Evolutionary conservation across 2,797 vertebrate genomes (phyloP).

Genomic region (Pseudopleuronectes americanus): DNA sequence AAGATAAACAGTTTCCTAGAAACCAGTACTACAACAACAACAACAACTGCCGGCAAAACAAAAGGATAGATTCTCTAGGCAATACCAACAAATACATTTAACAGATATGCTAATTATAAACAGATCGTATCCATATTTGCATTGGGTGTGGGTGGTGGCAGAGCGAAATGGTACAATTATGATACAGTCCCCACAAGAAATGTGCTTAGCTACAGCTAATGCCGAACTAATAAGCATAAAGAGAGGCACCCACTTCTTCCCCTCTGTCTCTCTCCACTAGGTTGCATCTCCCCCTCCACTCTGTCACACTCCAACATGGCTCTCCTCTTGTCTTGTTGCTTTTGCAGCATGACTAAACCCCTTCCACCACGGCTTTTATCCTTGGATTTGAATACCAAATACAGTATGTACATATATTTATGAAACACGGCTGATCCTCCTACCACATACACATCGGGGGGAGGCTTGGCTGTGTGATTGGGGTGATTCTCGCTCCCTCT

Average conservation of each 20-base stretch:
- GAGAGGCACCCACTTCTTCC: slow-evolving; percentile 55
- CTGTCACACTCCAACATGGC: slow-evolving; percentile 59
- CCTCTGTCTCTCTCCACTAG: slow-evolving; percentile 42
- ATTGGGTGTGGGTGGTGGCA: slow-evolving; percentile 71
- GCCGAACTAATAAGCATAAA: slow-evolving; percentile 72
- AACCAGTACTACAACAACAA: slow-evolving; percentile 37
- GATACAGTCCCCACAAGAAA: slow-evolving; percentile 68
- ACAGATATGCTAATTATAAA: slow-evolving; percentile 76
- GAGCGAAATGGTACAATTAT: slow-evolving; percentile 68
- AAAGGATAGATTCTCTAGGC: slow-evolving; percentile 62
- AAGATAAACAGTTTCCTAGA: slow-evolving; percentile 43
- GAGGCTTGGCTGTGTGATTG: slow-evolving; percentile 47
- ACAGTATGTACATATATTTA: slow-evolving; percentile 76
- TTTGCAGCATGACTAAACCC: slow-evolving; percentile 77
- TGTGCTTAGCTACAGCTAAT: slow-evolving; percentile 71
- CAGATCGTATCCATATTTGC: slow-evolving; percentile 74
- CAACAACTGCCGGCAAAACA: slow-evolving; percentile 64
- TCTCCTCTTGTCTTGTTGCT: slow-evolving; percentile 63
- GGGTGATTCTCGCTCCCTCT: slow-evolving; percentile 36
- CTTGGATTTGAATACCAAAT: slow-evolving; percentile 77
- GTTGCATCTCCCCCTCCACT: slow-evolving; percentile 44
- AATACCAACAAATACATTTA: slow-evolving; percentile 70
- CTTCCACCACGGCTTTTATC: slow-evolving; percentile 70
- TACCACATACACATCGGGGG: slow-evolving; percentile 58
- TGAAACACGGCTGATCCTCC: slow-evolving; percentile 71